These are phyloP conservation scores for Cliona cf. orientalis DNA, from an alignment of 37 sponge, comb jelly and placozoan species.

Conservation along the genomic window DNA sequence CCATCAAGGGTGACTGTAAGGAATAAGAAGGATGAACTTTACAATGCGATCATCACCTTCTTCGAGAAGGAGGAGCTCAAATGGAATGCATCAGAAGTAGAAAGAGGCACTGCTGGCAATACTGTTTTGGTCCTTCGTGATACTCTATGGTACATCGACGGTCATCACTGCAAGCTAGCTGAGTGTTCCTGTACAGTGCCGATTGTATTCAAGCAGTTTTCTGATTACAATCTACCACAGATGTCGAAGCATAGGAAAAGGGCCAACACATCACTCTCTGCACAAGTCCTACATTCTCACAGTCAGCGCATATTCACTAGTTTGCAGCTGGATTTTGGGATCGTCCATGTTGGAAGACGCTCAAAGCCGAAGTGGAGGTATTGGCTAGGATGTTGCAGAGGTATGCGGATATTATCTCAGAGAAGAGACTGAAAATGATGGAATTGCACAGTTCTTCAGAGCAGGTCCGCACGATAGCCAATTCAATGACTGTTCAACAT, in stretches of 20 bases:
- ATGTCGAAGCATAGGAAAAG: slow-evolving; percentile 44
- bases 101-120: slow-evolving; percentile 1
- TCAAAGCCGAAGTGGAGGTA: slow-evolving; percentile 2
- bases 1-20: too few relatives aligned
- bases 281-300: not conserved
- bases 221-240: slow-evolving; percentile 20
- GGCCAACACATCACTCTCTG: not conserved
- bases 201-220: slow-evolving; percentile 19
- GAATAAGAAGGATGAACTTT: too few relatives aligned
- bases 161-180: slow-evolving; percentile 15
- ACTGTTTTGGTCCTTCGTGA: too few relatives aligned
- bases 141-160: slow-evolving; percentile 54
- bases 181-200: slow-evolving; percentile 32
- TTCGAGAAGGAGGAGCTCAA: too few relatives aligned
- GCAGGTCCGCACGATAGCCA: slow-evolving; percentile 16
- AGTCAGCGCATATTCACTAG: slow-evolving; percentile 7
- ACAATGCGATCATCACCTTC: too few relatives aligned
- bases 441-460: not conserved
- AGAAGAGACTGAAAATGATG: slow-evolving; percentile 12
- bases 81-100: too few relatives aligned
- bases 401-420: slow-evolving; percentile 20
- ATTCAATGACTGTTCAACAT: not conserved
- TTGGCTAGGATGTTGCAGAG: slow-evolving; percentile 9
- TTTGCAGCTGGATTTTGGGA: slow-evolving; percentile 34
- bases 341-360: not conserved